These are phyloP conservation scores for Hedya salicella DNA, from an alignment of 2,888 invertebrate genomes.

Conservation along the genomic window DNA sequence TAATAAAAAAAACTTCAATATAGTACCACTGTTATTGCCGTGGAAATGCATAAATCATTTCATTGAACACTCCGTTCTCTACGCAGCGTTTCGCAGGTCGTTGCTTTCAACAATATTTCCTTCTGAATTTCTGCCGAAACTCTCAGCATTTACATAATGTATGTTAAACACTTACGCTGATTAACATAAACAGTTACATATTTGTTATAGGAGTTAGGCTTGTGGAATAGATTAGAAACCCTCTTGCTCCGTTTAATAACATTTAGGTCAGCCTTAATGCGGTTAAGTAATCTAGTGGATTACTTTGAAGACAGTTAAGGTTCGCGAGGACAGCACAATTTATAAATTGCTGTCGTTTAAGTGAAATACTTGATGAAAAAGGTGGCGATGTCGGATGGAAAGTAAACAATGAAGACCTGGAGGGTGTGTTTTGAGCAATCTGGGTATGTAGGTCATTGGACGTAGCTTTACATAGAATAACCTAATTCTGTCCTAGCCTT, in stretches of 20 bases:
- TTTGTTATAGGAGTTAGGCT: constrained; percentile 8
- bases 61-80: background rate
- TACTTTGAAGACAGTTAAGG: constrained; percentile 27
- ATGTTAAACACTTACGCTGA: constrained; percentile 13
- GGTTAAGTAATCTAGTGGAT: constrained; percentile 36
- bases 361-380: background rate
- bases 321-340: constrained; percentile 21
- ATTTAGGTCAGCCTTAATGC: constrained; percentile 38
- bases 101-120: constrained; percentile 9
- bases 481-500: constrained; percentile 11
- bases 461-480: constrained; percentile 4
- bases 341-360: constrained; percentile 27
- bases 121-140: background rate
- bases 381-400: background rate
- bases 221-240: constrained; percentile 24
- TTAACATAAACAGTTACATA: constrained; percentile 15
- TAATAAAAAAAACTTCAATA: background rate
- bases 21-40: background rate
- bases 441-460: constrained; percentile 22
- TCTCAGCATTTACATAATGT: constrained; percentile 5
- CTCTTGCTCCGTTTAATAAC: constrained; percentile 26
- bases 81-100: background rate
- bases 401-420: constrained; percentile 4
- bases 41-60: background rate
- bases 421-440: background rate